These are phyloP conservation scores for Vandiemenella viatica DNA, from an alignment of 2,888 invertebrate species.

Conservation along the genomic window DNA sequence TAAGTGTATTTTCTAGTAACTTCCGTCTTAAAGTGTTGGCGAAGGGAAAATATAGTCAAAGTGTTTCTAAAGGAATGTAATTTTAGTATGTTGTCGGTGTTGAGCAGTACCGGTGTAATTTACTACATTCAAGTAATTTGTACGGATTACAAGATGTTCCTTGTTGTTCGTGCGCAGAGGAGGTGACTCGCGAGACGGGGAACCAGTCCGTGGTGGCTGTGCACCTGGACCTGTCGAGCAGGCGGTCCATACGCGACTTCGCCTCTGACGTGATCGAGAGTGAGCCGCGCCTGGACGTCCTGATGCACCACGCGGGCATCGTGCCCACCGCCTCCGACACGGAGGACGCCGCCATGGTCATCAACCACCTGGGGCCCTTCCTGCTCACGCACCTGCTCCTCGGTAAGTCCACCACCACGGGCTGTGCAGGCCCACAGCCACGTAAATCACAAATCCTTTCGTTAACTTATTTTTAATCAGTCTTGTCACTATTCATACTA, in stretches of 20 bases:
- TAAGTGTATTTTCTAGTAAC: too few relatives aligned
- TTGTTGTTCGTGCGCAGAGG: slow-evolving; percentile 35
- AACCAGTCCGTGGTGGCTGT: slow-evolving; percentile 56
- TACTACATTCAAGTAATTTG: too few relatives aligned
- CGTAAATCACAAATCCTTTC: neutral
- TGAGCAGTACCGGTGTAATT: too few relatives aligned
- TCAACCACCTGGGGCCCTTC: slow-evolving; percentile 89
- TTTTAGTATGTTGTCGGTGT: too few relatives aligned
- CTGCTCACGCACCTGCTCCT: slow-evolving; percentile 78
- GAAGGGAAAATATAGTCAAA: too few relatives aligned
- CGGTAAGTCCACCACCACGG: slow-evolving; percentile 33
- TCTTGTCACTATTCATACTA: too few relatives aligned
- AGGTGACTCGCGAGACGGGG: slow-evolving; percentile 50
- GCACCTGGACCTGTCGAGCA: slow-evolving; percentile 61
- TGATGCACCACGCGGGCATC: slow-evolving; percentile 81
- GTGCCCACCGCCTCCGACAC: slow-evolving; percentile 57
- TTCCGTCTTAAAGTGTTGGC: too few relatives aligned
- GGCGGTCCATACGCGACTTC: slow-evolving; percentile 66
- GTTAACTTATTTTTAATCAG: neutral
- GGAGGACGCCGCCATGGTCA: slow-evolving; percentile 78
- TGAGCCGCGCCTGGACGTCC: slow-evolving; percentile 58
- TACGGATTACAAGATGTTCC: too few relatives aligned
- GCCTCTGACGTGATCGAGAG: slow-evolving; percentile 62
- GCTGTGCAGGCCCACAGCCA: too few relatives aligned
- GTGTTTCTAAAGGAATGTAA: too few relatives aligned